Percentiles rank a stretch among this genome's conserved stretches.
These are phyloP conservation scores for Chlorops oryzae DNA, from an alignment of 1,140 invertebrate genomes.

Conservation along the genomic window DNA sequence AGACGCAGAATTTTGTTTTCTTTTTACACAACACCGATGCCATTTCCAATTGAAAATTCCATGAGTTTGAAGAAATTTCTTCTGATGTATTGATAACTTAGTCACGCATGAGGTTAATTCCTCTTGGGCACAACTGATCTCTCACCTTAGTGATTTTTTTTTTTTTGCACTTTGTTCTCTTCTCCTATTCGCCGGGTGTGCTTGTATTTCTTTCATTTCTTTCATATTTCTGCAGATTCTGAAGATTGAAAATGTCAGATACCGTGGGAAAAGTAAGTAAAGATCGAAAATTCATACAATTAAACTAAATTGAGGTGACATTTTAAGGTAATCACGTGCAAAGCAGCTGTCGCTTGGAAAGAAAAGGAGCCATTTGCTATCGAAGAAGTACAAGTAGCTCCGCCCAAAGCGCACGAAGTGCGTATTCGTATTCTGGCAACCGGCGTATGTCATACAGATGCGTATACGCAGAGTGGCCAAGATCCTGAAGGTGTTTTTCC, in stretches of 20 bases:
- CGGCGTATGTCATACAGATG: conserved; percentile 96
- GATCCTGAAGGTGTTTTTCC: conserved; percentile 95
- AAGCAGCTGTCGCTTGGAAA: conserved; percentile 88
- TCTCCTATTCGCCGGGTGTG: too few relatives aligned
- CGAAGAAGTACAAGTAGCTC: conserved; percentile 90
- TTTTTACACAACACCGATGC: too few relatives aligned
- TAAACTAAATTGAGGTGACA: neutral
- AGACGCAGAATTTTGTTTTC: too few relatives aligned
- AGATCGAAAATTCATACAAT: conserved; percentile 1
- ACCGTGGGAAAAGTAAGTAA: conserved; percentile 36
- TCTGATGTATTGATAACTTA: too few relatives aligned
- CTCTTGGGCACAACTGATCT: too few relatives aligned
- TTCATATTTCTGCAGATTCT: too few relatives aligned
- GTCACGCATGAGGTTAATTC: too few relatives aligned
- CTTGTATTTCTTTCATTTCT: too few relatives aligned
- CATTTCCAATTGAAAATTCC: too few relatives aligned
- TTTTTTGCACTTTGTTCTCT: too few relatives aligned
- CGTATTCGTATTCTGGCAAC: conserved; percentile 74
- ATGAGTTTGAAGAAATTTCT: too few relatives aligned
- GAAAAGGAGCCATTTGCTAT: conserved; percentile 78
- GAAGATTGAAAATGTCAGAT: conserved; percentile 30
- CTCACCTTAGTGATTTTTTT: too few relatives aligned
- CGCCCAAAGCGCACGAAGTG: conserved; percentile 85
- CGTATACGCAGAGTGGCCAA: conserved; percentile 84
- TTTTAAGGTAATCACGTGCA: conserved; percentile 69